Evolutionary conservation across 2,113 vertebrate species (phyloP).

Genomic region (Apteryx owenii): DNA sequence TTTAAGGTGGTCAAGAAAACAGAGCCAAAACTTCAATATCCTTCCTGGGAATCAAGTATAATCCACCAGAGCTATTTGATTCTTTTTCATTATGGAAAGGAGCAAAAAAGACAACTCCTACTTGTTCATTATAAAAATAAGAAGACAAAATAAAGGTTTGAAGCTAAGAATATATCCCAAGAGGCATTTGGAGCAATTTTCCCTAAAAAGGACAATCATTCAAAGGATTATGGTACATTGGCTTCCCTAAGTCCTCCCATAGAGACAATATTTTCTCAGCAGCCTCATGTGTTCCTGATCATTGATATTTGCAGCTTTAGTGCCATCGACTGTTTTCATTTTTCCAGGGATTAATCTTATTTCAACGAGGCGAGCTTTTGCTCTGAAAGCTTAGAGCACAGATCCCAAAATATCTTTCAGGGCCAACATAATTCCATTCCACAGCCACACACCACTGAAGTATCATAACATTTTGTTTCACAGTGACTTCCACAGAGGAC

Average conservation of each 20-base stretch:
- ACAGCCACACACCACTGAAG: background rate
- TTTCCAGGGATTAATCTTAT: constrained; percentile 13
- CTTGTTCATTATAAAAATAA: constrained; percentile 30
- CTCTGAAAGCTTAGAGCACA: constrained; percentile 15
- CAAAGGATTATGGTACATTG: constrained; percentile 26
- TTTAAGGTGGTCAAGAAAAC: background rate
- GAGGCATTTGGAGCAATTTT: constrained; percentile 11
- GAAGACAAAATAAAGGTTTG: background rate
- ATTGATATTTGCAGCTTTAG: constrained; percentile 51
- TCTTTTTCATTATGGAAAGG: constrained; percentile 4
- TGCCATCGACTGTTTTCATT: constrained; percentile 33
- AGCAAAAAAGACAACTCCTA: background rate
- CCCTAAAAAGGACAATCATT: constrained; percentile 29
- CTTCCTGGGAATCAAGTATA: background rate
- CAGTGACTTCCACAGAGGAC: background rate
- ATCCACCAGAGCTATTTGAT: background rate
- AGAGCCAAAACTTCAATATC: background rate
- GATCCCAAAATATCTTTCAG: constrained; percentile 26
- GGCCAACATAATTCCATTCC: background rate
- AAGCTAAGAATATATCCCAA: background rate
- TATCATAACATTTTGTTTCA: background rate
- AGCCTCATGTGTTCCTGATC: background rate
- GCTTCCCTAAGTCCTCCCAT: background rate
- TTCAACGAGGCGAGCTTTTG: constrained; percentile 22
- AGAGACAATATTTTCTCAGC: constrained; percentile 5